Evolutionary conservation across 2,888 invertebrate species (phyloP).

Genomic region (Mimumesa dahlbomi): DNA sequence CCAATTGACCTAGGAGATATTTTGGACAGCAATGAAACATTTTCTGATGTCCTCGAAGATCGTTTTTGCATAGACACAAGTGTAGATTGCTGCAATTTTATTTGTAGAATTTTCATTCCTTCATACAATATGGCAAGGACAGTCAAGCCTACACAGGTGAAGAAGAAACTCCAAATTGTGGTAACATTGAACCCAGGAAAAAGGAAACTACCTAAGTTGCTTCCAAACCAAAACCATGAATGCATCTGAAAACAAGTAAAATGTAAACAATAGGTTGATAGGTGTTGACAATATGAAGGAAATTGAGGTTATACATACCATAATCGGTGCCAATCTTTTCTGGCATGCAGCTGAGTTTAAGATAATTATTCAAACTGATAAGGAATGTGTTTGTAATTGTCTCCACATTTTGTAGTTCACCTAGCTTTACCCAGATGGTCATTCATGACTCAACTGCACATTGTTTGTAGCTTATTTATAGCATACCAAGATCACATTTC

Average conservation of each 20-base stretch:
- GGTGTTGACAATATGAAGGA: neutral
- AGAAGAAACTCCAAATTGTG: conserved; percentile 81
- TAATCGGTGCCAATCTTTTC: conserved; percentile 2
- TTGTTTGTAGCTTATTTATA: conserved; percentile 23
- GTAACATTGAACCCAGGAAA: conserved; percentile 84
- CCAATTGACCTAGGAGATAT: conserved; percentile 56
- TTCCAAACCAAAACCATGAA: conserved; percentile 86
- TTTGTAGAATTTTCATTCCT: conserved; percentile 81
- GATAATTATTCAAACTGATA: conserved; percentile 54
- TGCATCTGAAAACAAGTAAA: conserved; percentile 81
- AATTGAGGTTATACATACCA: conserved; percentile 24
- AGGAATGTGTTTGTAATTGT: conserved; percentile 37
- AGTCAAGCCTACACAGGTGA: conserved; percentile 83
- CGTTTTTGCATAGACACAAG: conserved; percentile 74
- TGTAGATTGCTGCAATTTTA: conserved; percentile 79
- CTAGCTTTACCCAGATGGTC: conserved; percentile 57
- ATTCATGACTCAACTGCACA: conserved; percentile 32
- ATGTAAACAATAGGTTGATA: neutral
- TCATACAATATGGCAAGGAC: conserved; percentile 85
- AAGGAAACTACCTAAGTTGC: conserved; percentile 84
- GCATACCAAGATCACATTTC: neutral
- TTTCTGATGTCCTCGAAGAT: conserved; percentile 78
- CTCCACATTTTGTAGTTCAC: conserved; percentile 37
- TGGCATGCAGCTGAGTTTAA: conserved; percentile 8
- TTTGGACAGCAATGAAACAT: conserved; percentile 79